These are phyloP conservation scores for Choristoneura fumiferana DNA, from an alignment of 1,140 invertebrate species.

Conservation along the genomic window DNA sequence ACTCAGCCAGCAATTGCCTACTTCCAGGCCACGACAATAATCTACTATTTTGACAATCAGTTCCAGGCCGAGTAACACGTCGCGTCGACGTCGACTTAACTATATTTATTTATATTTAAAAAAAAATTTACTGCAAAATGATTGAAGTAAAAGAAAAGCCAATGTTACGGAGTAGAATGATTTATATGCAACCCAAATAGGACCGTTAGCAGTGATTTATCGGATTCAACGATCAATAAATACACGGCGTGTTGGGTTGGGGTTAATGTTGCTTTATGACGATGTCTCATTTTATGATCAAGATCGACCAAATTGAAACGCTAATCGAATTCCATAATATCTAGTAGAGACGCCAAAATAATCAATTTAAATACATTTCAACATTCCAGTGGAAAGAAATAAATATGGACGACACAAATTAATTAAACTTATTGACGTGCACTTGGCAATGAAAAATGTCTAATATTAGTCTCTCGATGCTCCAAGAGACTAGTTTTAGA, in stretches of 20 bases:
- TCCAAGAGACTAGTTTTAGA: slow-evolving; percentile 27
- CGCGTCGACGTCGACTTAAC: not conserved
- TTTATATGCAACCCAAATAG: slow-evolving; percentile 38
- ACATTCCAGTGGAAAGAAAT: not conserved
- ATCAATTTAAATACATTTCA: not conserved
- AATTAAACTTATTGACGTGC: slow-evolving; percentile 32
- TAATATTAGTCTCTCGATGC: slow-evolving; percentile 48
- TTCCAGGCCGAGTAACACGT: slow-evolving; percentile 14
- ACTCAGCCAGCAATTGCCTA: no score
- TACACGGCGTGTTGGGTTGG: slow-evolving; percentile 20
- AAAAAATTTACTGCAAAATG: not conserved
- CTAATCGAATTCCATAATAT: no score
- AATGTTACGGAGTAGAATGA: slow-evolving; percentile 27
- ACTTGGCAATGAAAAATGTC: slow-evolving; percentile 48
- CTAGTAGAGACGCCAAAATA: no score
- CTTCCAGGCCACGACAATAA: no score
- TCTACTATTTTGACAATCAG: slow-evolving; percentile 24
- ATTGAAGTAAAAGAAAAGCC: slow-evolving; percentile 1
- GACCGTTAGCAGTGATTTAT: slow-evolving; percentile 43
- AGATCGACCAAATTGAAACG: not conserved
- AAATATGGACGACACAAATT: slow-evolving; percentile 5
- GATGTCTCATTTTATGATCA: slow-evolving; percentile 18
- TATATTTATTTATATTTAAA: not conserved
- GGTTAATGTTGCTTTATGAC: slow-evolving; percentile 27
- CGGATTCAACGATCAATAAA: slow-evolving; percentile 38